Base-by-base conservation (phyloP, 2,113 vertebrate genomes). In the Neotragus moschatus region DNA sequence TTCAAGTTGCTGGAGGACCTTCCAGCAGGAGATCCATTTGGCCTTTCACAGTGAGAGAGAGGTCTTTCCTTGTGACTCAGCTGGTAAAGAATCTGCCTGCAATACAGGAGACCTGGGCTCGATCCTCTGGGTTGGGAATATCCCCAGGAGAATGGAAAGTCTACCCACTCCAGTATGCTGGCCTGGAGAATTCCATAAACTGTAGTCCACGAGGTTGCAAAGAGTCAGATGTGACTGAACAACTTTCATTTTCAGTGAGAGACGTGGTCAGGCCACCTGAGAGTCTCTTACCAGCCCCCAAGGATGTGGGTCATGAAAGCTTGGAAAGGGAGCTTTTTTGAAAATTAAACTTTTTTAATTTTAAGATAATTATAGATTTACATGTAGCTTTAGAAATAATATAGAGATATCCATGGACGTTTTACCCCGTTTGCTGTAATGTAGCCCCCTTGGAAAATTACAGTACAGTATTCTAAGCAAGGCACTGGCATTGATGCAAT, bases 151-250 rank as follows among this genome's bases (percentile, higher is more conserved):
- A 70, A 23, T 39, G 66, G 19, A 39, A 39, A 70, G 10, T 36
- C n/a, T 70, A 23, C 66, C 19, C n/a, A 12, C 19, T 70, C 10
- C 36, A 39, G n/a, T 6, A 70, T 70, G n/a, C 66, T 70, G 66
- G 66, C 66, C n/a, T 70, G n/a, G n/a, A 70, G n/a, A 39, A 70
- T 39, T 70, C n/a, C n/a, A 70, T 39, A 19, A 17, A 39, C 66
- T 39, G 5, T 39, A 70, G 66, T 36, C 10, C 66, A 39, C 0
- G 19, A 70, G n/a, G 19, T 70, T 11, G 19, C 4, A 70, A 23
- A 39, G 66, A 23, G n/a, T 70, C 66, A 39, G 66, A 23, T 0
- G 10, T 0, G 5, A 23, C 19, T 70, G 66, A 70, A 19, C 5
- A 70, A 70, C 19, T 39, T 70, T 70, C n/a, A 70, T 39, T 70